Conservation (phyloP, 1,140 invertebrate species). For the Platorchestia sp. region DNA sequence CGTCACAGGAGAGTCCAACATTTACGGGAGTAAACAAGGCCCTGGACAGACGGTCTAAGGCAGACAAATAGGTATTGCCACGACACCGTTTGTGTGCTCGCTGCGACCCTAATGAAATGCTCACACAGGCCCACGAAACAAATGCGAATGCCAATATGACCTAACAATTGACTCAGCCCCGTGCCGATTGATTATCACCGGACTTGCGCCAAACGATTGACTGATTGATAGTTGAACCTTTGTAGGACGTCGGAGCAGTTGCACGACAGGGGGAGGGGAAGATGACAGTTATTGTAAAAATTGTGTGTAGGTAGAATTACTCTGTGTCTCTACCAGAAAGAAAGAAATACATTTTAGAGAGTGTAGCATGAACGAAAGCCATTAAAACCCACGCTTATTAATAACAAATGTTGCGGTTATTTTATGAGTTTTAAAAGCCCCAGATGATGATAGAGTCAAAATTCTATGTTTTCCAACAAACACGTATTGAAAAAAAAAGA, state of each 20-base stretch:
- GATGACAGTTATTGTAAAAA: not conserved
- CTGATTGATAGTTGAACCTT: conserved; percentile 39
- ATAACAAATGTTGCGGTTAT: too few relatives aligned
- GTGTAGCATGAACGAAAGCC: not conserved
- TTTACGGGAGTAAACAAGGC: conserved; percentile 17
- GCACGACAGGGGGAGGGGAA: not conserved
- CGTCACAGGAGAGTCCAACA: not conserved
- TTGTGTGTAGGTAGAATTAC: not conserved
- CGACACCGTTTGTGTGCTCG: conserved; percentile 48
- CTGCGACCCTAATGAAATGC: conserved; percentile 40
- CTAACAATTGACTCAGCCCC: conserved; percentile 38
- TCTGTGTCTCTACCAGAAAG: not conserved
- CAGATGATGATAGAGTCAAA: too few relatives aligned
- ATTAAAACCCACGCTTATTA: not conserved
- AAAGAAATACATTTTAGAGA: not conserved
- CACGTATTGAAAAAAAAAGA: too few relatives aligned
- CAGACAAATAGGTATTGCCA: conserved; percentile 46
- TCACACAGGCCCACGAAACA: conserved; percentile 45
- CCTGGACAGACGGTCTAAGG: conserved; percentile 45
- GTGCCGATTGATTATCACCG: conserved; percentile 49
- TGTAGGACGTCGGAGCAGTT: not conserved
- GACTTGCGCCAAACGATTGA: conserved; percentile 25
- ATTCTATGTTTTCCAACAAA: too few relatives aligned
- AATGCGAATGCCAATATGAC: conserved; percentile 54
- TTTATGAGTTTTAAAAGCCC: too few relatives aligned